Evolutionary conservation across 2,113 vertebrate species (phyloP), one percentile per base, ranked within the genome.

Genomic region (Thamnaconus septentrionalis): DNA sequence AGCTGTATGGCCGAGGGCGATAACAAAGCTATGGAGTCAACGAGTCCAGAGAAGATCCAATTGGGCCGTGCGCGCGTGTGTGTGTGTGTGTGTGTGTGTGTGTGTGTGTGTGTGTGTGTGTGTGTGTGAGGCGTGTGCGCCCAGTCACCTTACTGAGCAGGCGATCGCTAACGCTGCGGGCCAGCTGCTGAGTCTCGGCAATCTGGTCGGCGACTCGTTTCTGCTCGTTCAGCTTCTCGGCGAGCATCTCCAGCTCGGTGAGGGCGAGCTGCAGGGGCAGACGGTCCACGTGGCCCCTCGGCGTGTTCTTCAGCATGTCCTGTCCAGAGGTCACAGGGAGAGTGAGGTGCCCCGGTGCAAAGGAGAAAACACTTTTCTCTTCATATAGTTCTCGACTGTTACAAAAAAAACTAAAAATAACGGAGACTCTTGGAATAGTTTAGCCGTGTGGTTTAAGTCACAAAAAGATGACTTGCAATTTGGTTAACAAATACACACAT

Each of bases 221-320:
- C 91, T 98, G 96, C 71, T 99, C 96, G 0, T 99, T 98, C 67
- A 99, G 92, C 69, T 95, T 96, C 93, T 97, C 96, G 0, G 97
- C 97, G 88, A 98, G 83, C 0, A 92, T 94, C 88, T 99, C 97
- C 88, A 99, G 91, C 88, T 98, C 96, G 0, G 96, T 98, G 43
- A 98, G 94, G n/a, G 96, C 97, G 40, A 98, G 82, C 87, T 99
- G 97, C 69, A 99, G 93, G 0, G 95, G 95, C 11, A 98, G 87
- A 1, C 96, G 90, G 73, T 98, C 96, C 0, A 94, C 91, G 1
- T 98, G 96, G 50, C 95, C 95, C 62, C 91, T 90, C 0, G 95
- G 94, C 0, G 96, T 98, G 75, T 98, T 96, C 83, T 97, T 98
- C 60, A 98, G 87, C 96, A 98, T 99, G 89, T 98, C 96, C 97